These are phyloP conservation scores for Amblyraja radiata DNA, from an alignment of 2,797 vertebrate species.

Conservation along the genomic window DNA sequence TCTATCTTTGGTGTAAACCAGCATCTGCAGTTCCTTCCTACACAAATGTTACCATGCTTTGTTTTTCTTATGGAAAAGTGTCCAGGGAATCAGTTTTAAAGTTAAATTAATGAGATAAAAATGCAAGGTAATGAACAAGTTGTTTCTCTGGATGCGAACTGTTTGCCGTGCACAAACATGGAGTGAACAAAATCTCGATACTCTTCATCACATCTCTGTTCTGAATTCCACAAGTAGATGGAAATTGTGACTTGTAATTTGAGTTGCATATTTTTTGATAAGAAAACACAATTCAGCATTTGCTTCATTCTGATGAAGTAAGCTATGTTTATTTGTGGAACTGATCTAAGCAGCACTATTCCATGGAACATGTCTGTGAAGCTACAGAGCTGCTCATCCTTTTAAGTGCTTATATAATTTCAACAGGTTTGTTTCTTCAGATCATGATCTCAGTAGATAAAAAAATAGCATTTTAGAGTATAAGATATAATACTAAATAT, in stretches of 20 bases:
- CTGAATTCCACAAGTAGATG: not conserved
- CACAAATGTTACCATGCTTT: not conserved
- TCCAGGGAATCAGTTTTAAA: not conserved
- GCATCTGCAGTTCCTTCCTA: no score
- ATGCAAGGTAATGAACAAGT: not conserved
- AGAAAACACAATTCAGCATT: not conserved
- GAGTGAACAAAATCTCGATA: not conserved
- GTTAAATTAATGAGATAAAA: not conserved
- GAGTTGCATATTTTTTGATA: not conserved
- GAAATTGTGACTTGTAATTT: not conserved
- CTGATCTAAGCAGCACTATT: not conserved
- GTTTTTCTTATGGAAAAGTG: not conserved
- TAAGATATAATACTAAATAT: no score
- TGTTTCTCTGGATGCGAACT: not conserved
- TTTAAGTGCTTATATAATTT: not conserved
- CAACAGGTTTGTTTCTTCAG: not conserved
- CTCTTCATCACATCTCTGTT: not conserved
- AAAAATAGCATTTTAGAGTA: not conserved
- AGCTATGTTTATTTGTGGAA: not conserved
- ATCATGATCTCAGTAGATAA: not conserved
- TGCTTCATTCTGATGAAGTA: conserved; percentile 2
- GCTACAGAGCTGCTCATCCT: not conserved
- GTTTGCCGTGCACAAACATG: not conserved
- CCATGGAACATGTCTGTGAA: not conserved
- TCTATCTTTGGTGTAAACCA: no score